A percentile compares a stretch with the other conserved stretches of the same genome.
These are phyloP conservation scores for Salmo trutta DNA, from an alignment of 2,797 vertebrate species.

Conservation along the genomic window DNA sequence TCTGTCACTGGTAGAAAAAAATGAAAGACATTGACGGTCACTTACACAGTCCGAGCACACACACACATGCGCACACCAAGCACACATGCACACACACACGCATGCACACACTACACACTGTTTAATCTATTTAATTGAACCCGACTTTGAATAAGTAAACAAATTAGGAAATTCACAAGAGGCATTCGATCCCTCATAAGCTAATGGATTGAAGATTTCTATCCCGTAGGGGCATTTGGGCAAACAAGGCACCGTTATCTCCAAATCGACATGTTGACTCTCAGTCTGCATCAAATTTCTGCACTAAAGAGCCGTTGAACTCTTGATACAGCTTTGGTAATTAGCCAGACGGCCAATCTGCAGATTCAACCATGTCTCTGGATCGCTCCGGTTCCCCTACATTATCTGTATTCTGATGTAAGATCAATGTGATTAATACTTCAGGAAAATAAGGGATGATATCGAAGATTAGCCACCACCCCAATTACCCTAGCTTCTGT, in stretches of 20 bases:
- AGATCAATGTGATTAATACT: constrained; percentile 44
- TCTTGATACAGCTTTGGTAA: constrained; percentile 72
- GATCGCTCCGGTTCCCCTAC: constrained; percentile 43
- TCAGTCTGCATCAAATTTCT: constrained; percentile 76
- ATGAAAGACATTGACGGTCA: constrained; percentile 13
- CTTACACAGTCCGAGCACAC: not conserved
- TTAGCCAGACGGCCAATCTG: constrained; percentile 71
- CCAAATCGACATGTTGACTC: constrained; percentile 73
- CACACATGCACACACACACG: constrained; percentile 28
- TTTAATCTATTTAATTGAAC: constrained; percentile 77
- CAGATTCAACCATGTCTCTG: constrained; percentile 52
- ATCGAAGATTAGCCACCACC: constrained; percentile 13
- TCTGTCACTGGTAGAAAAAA: not conserved
- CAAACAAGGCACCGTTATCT: constrained; percentile 79
- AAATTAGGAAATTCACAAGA: constrained; percentile 78
- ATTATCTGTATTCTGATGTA: constrained; percentile 40
- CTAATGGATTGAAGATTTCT: constrained; percentile 82
- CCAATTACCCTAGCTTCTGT: not conserved
- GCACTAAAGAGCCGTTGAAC: constrained; percentile 73
- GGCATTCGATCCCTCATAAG: constrained; percentile 72
- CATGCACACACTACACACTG: constrained; percentile 18
- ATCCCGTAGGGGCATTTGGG: constrained; percentile 72
- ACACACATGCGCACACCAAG: constrained; percentile 17
- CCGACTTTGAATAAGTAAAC: constrained; percentile 80
- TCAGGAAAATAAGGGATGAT: constrained; percentile 38